Evolutionary conservation across 35 echinoderm and acorn worm species (phyloP).

Genomic region (Apostichopus parvimensis): DNA sequence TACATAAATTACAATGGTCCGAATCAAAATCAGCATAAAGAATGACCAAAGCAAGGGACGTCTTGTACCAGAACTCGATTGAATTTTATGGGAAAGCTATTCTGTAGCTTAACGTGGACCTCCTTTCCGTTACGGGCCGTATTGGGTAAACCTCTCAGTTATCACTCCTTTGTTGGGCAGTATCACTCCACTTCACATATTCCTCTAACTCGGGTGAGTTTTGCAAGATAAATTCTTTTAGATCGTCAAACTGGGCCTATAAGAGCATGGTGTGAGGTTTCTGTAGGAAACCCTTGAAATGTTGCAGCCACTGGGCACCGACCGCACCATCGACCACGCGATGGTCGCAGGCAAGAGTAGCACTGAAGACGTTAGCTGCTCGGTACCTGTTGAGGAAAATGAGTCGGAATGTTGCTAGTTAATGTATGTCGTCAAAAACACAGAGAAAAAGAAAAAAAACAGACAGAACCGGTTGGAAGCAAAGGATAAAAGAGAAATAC

Average conservation of each 20-base stretch:
- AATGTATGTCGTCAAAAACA: no score
- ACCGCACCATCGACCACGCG: constrained; percentile 90
- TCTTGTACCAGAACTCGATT: no score
- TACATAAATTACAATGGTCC: no score
- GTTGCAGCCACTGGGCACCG: constrained; percentile 95
- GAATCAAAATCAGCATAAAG: no score
- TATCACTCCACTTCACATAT: background rate
- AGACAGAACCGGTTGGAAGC: no score
- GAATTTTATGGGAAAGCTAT: no score
- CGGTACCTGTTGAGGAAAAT: constrained; percentile 63
- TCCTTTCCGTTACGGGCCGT: no score
- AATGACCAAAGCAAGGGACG: no score
- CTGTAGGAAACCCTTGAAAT: constrained; percentile 87
- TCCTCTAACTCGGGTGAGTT: background rate
- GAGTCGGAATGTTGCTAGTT: background rate
- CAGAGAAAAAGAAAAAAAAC: no score
- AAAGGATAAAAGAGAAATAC: no score
- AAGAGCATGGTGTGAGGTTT: constrained; percentile 92
- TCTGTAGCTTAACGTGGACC: no score
- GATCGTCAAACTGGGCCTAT: background rate
- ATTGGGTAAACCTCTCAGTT: no score
- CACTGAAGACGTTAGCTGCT: constrained; percentile 73
- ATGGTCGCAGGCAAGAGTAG: constrained; percentile 92
- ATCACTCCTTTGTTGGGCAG: background rate
- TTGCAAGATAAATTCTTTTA: background rate